Percentiles rank a stretch among this genome's conserved stretches.
phyloP scores from a whole-genome alignment of 1,140 invertebrate genomes.

The Pentalonia nigronervosa region DNA sequence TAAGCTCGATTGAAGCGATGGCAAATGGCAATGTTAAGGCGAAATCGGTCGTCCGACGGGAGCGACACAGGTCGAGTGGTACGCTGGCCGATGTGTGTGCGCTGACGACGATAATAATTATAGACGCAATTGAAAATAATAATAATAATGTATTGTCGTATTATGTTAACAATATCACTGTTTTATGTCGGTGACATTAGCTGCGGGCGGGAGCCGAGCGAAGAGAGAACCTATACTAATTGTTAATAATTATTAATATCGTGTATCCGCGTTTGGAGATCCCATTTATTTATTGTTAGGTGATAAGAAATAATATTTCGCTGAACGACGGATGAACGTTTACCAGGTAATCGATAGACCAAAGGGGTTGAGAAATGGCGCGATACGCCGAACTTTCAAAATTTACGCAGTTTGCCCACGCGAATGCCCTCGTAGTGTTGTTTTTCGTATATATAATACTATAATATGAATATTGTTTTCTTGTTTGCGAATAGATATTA shows the following conservation, averaged over 20 bases:
- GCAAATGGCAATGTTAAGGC: not conserved
- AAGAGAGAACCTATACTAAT: too few relatives aligned
- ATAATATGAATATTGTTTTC: too few relatives aligned
- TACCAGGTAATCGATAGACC: slow-evolving; percentile 24
- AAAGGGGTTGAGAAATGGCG: not conserved
- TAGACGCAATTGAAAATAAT: too few relatives aligned
- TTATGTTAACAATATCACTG: not conserved
- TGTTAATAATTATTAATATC: not conserved
- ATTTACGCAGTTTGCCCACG: too few relatives aligned
- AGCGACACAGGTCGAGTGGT: not conserved
- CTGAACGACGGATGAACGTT: not conserved
- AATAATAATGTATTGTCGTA: too few relatives aligned
- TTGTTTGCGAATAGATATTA: too few relatives aligned
- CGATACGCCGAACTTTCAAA: not conserved
- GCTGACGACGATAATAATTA: not conserved
- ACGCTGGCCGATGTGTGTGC: not conserved
- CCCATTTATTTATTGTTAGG: not conserved
- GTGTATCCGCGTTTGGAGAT: not conserved
- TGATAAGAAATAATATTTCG: not conserved
- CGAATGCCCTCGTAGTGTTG: too few relatives aligned
- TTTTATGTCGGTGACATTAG: not conserved
- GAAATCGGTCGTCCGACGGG: not conserved
- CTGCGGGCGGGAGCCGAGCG: not conserved
- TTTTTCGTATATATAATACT: too few relatives aligned
- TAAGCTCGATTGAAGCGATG: not conserved